Evolutionary conservation across 2,113 vertebrate species (phyloP).

Genomic region (Alectura lathami): DNA sequence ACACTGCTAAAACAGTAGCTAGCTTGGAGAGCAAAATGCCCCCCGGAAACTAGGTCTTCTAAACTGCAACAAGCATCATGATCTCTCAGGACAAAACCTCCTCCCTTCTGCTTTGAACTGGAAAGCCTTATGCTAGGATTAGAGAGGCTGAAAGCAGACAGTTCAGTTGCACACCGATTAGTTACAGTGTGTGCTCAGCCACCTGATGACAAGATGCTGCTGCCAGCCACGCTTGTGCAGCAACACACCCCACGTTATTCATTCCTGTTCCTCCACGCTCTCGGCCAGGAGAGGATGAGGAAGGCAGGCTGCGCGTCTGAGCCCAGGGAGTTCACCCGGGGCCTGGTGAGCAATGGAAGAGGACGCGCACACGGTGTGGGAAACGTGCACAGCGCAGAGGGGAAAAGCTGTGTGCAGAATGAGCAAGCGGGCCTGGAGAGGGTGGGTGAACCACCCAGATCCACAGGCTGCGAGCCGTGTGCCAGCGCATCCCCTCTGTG

Average conservation of each 20-base stretch:
- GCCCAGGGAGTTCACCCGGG: rapidly evolving
- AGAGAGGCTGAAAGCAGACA: neutral
- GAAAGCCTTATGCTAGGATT: neutral
- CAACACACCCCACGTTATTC: neutral
- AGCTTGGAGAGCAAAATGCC: neutral
- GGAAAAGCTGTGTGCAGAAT: neutral
- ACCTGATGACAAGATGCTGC: neutral
- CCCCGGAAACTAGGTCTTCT: neutral
- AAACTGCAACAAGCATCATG: neutral
- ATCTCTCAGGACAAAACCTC: neutral
- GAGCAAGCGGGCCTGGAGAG: neutral
- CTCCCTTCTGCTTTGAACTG: neutral
- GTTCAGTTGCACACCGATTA: neutral
- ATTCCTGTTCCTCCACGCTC: neutral
- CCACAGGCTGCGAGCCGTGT: too few species aligned
- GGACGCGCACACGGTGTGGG: rapidly evolving
- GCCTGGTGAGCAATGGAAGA: rapidly evolving
- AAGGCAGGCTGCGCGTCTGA: rapidly evolving
- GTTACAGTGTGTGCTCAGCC: neutral
- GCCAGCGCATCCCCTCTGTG: neutral
- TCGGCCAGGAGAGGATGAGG: neutral
- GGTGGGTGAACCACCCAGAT: neutral
- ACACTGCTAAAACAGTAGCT: neutral
- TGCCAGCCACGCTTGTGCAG: neutral
- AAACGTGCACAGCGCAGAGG: neutral